Conservation (phyloP, 2,888 invertebrate genomes). For the Dolomedes plantarius region DNA sequence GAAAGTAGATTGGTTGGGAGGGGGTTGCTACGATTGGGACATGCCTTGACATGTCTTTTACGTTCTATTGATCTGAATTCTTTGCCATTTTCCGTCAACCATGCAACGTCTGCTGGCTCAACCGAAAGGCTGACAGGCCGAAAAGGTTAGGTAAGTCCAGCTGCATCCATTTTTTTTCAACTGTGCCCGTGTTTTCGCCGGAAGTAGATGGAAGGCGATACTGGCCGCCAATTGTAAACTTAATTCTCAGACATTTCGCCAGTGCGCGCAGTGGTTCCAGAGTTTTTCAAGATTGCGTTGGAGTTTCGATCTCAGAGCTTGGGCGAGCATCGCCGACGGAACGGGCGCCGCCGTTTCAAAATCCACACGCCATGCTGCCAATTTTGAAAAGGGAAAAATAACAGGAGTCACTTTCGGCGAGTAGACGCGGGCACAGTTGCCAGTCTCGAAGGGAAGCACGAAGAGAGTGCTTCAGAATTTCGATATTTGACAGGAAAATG, state of each 20-base stretch:
- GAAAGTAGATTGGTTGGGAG: too few relatives aligned
- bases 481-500: too few relatives aligned
- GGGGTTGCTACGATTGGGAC: too few relatives aligned
- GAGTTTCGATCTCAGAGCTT: constrained; percentile 44
- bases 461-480: too few relatives aligned
- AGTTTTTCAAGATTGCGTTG: constrained; percentile 56
- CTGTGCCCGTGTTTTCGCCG: background rate
- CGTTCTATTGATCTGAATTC: too few relatives aligned
- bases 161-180: background rate
- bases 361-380: constrained; percentile 4
- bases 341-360: constrained; percentile 27
- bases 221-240: background rate
- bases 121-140: too few relatives aligned
- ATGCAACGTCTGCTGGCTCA: too few relatives aligned
- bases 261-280: constrained; percentile 47
- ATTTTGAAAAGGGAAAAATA: background rate
- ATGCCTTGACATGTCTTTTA: too few relatives aligned
- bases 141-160: too few relatives aligned
- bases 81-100: too few relatives aligned
- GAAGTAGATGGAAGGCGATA: too few relatives aligned
- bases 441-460: too few relatives aligned
- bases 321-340: constrained; percentile 41
- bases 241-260: background rate
- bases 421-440: background rate
- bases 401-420: background rate